Percentiles rank a stretch among this genome's conserved stretches.
phyloP scores from a whole-genome alignment of 1,140 invertebrate genomes.

The Araneus ventricosus region DNA sequence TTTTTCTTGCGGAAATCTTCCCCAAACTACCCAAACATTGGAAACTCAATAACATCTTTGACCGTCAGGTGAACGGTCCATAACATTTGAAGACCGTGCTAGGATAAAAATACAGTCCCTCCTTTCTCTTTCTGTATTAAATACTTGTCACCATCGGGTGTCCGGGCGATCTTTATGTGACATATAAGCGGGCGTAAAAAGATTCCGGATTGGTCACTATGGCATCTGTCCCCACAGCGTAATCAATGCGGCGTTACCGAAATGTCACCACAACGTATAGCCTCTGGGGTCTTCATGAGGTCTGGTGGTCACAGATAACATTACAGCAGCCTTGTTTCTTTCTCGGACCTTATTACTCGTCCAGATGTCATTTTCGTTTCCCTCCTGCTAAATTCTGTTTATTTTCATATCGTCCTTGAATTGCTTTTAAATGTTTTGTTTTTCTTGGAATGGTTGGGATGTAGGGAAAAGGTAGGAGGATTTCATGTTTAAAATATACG shows the following conservation, averaged over 20 bases:
- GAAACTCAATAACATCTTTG: slow-evolving; percentile 3
- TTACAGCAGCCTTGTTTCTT: slow-evolving; percentile 26
- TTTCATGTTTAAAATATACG: not conserved
- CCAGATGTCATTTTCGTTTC: not conserved
- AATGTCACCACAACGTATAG: slow-evolving; percentile 56
- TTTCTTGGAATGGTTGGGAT: not conserved
- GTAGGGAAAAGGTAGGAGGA: not conserved
- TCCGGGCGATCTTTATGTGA: slow-evolving; percentile 49
- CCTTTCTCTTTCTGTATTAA: slow-evolving; percentile 40
- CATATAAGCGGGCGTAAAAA: slow-evolving; percentile 33
- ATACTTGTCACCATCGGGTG: slow-evolving; percentile 49
- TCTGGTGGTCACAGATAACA: slow-evolving; percentile 62
- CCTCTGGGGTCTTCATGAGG: slow-evolving; percentile 13
- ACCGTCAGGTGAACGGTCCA: slow-evolving; percentile 1
- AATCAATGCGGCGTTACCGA: slow-evolving; percentile 47
- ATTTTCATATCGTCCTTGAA: not conserved
- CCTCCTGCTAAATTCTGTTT: not conserved
- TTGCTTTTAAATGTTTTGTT: slow-evolving; percentile 6
- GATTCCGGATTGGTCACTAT: slow-evolving; percentile 52
- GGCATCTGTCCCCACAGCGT: slow-evolving; percentile 49
- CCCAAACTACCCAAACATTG: slow-evolving; percentile 6
- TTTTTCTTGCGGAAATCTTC: slow-evolving; percentile 5
- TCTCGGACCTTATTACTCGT: not conserved
- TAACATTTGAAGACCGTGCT: not conserved
- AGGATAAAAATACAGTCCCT: slow-evolving; percentile 20